Conservation (phyloP, 2,888 invertebrate species). For the Limnephilus rhombicus region DNA sequence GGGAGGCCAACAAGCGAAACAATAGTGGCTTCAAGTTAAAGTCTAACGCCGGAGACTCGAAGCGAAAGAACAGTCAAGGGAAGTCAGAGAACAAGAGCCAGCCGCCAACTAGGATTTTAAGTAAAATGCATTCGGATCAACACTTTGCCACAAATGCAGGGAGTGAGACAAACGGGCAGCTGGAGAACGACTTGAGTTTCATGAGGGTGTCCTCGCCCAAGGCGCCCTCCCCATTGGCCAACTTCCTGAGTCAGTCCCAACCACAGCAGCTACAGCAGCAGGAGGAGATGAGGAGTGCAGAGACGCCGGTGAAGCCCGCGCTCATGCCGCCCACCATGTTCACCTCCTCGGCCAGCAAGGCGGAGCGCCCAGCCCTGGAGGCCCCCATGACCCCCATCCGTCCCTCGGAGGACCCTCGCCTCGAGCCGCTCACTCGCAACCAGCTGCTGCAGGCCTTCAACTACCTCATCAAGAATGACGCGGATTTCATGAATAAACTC, state of each 20-base stretch:
- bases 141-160: conserved; percentile 69
- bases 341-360: conserved; percentile 76
- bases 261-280: conserved; percentile 70
- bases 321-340: conserved; percentile 94
- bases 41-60: conserved; percentile 74
- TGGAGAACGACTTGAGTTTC: conserved; percentile 77
- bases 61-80: conserved; percentile 67
- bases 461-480: conserved; percentile 91
- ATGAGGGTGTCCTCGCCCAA: conserved; percentile 78
- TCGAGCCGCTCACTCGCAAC: conserved; percentile 90
- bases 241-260: conserved; percentile 77
- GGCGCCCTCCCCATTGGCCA: conserved; percentile 78
- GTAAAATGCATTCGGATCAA: conserved; percentile 70
- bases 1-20: conserved; percentile 71
- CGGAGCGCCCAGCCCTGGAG: conserved; percentile 67
- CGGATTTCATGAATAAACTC: conserved; percentile 91
- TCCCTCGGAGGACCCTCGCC: conserved; percentile 66
- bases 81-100: conserved; percentile 69
- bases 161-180: conserved; percentile 65
- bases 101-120: conserved; percentile 72
- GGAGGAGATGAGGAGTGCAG: conserved; percentile 67
- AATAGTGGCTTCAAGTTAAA: conserved; percentile 73
- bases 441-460: conserved; percentile 94
- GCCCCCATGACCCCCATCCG: conserved; percentile 58
- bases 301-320: conserved; percentile 82